Evolutionary conservation across 2,888 invertebrate species (phyloP).

Genomic region (Drosophila mettleri): DNA sequence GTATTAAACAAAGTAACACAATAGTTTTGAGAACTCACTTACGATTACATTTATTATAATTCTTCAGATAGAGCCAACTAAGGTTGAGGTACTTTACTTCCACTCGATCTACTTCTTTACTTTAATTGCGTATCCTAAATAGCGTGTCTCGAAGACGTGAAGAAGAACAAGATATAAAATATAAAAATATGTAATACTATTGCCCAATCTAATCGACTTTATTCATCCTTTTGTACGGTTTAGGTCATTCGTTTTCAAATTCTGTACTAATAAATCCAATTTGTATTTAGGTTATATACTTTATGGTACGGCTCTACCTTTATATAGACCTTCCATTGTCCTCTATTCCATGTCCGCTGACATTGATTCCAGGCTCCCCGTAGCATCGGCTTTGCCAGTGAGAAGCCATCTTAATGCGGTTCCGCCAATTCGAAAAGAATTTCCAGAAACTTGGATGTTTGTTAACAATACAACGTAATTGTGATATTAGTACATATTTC

Average conservation of each 20-base stretch:
- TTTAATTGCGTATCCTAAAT: constrained; percentile 14
- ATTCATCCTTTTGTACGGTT: not conserved
- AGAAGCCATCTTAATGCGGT: not conserved
- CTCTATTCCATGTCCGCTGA: not conserved
- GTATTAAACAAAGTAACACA: constrained; percentile 28
- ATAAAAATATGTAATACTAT: not conserved
- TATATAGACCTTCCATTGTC: not conserved
- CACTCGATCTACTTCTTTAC: constrained; percentile 4
- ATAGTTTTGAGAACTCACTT: constrained; percentile 21
- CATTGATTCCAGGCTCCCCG: not conserved
- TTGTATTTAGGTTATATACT: constrained; percentile 2
- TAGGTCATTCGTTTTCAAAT: not conserved
- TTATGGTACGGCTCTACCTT: not conserved
- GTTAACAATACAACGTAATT: constrained; percentile 66
- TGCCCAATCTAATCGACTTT: too few species aligned
- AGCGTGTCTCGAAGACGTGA: constrained; percentile 1
- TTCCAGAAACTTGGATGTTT: constrained; percentile 90
- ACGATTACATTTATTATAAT: constrained; percentile 3
- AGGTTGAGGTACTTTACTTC: constrained; percentile 36
- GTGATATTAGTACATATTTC: not conserved
- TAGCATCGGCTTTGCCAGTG: not conserved
- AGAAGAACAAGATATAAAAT: not conserved
- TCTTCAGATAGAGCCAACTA: constrained; percentile 7
- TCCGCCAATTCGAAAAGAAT: constrained; percentile 85
- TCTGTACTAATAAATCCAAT: constrained; percentile 1